Base-by-base conservation (phyloP, 2,797 vertebrate genomes). In the Pangasius djambal region DNA sequence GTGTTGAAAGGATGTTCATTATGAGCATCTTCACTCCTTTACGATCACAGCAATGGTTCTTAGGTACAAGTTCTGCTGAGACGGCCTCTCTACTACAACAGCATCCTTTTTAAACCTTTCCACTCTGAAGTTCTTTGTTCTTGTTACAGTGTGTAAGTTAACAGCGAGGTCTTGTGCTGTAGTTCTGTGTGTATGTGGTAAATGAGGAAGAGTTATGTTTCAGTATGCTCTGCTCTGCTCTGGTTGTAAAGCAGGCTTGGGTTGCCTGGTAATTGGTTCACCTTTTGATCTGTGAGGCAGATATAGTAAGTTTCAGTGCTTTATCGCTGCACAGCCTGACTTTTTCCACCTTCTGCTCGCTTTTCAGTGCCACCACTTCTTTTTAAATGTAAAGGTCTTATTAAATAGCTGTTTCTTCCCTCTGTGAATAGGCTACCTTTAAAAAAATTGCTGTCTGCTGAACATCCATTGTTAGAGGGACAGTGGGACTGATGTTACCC, bases 201-300 rank as follows among this genome's bases (percentile, higher is more conserved):
- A 85, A 69, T 57, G 83, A 83, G 31, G 34, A 52, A 74, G 40
- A 40, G 78, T 63, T 34, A 28, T 55, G 75, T 70, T 31, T 74
- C 55, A 65, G 25, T 82, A 22, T 78, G 48, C 75, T 52, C 9
- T 34, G 40, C 63, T 86, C 63, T 37, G 40, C 40, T 86, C 65
- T 6, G 52, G 78, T 55, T 85, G 44, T 63, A 40, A 57, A 52
- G 67, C 34, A 67, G 12, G 4, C 48, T 44, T 13, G 69, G 52
- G 74, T 57, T 65, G 50, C 16, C 63, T 72, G 52, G 82, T 90
- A 90, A 89, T 90, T 89, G 89, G 85, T 87, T 90, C 85, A 85
- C 87, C 88, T 89, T 90, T 89, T 81, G 82, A 86, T 70, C 70
- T 9, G 50, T 37, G 67, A 90, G 82, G 74, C 83, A 74, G 55